Conservation (phyloP, 2,113 vertebrate genomes). For the Myotis lucifugus region DNA sequence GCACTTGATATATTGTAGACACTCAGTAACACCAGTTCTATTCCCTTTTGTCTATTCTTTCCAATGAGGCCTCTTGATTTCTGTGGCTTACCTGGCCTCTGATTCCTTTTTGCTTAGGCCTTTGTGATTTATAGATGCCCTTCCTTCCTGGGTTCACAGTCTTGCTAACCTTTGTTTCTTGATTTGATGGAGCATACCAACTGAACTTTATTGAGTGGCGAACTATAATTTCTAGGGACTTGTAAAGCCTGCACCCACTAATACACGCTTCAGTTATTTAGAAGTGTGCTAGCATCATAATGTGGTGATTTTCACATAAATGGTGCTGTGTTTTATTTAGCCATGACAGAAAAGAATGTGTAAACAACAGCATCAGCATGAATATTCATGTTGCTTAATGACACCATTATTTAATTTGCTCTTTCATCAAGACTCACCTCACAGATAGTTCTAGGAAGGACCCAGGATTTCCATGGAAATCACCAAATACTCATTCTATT, state of each 20-base stretch:
- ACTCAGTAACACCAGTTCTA: not conserved
- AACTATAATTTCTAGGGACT: not conserved
- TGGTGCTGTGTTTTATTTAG: constrained; percentile 80
- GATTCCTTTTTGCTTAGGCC: not conserved
- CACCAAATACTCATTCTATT: constrained; percentile 45
- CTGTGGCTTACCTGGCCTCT: not conserved
- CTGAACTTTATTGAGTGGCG: not conserved
- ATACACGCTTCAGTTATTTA: constrained; percentile 25
- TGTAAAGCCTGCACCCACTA: not conserved
- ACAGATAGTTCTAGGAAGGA: constrained; percentile 57
- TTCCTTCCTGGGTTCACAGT: not conserved
- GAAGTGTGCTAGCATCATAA: constrained; percentile 9
- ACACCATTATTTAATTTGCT: constrained; percentile 72
- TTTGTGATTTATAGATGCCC: not conserved
- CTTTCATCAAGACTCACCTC: constrained; percentile 67
- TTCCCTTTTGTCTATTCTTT: not conserved
- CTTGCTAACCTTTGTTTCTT: not conserved
- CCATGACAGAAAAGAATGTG: constrained; percentile 75
- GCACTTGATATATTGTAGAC: not conserved
- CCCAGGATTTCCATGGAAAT: constrained; percentile 47
- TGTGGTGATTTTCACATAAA: constrained; percentile 36
- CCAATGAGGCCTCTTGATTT: not conserved
- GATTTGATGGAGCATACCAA: not conserved
- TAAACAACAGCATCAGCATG: constrained; percentile 77
- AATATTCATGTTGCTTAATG: constrained; percentile 79